Evolutionary conservation across 2,888 invertebrate genomes (phyloP).

Genomic region (Seladonia tumulorum): DNA sequence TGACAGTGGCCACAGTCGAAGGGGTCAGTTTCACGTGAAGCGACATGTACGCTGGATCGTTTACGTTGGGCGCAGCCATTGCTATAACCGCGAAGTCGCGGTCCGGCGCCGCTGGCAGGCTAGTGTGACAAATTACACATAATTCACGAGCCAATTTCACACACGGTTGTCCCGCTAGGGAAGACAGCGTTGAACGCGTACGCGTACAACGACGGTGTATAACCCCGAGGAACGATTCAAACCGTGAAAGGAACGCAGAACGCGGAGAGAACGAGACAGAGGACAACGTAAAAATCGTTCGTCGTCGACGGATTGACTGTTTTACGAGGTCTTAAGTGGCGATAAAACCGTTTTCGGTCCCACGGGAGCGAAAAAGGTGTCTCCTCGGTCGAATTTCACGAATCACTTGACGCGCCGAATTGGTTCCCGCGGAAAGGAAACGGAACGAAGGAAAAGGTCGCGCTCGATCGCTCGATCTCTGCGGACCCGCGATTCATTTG

Average conservation of each 20-base stretch:
- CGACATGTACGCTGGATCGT: conserved; percentile 53
- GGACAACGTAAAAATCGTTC: conserved; percentile 40
- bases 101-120: conserved; percentile 67
- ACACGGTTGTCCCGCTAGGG: conserved; percentile 73
- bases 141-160: conserved; percentile 81
- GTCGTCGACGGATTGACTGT: conserved; percentile 24
- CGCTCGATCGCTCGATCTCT: background rate
- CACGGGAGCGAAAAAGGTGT: background rate
- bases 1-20: conserved; percentile 23
- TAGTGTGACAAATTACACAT: conserved; percentile 80
- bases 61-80: conserved; percentile 61
- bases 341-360: background rate
- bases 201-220: conserved; percentile 58
- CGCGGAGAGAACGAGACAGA: conserved; percentile 18
- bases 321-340: conserved; percentile 26
- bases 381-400: background rate
- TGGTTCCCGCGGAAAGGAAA: background rate
- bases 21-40: conserved; percentile 43
- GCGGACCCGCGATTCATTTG: conserved; percentile 1
- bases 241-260: conserved; percentile 55
- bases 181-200: conserved; percentile 55
- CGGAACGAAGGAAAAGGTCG: background rate
- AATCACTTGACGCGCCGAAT: background rate
- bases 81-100: conserved; percentile 72
- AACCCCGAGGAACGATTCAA: conserved; percentile 51